Evolutionary conservation across 2,113 vertebrate genomes (phyloP), one percentile per base, ranked within the genome.

Genomic region (Pteruthius melanotis): DNA sequence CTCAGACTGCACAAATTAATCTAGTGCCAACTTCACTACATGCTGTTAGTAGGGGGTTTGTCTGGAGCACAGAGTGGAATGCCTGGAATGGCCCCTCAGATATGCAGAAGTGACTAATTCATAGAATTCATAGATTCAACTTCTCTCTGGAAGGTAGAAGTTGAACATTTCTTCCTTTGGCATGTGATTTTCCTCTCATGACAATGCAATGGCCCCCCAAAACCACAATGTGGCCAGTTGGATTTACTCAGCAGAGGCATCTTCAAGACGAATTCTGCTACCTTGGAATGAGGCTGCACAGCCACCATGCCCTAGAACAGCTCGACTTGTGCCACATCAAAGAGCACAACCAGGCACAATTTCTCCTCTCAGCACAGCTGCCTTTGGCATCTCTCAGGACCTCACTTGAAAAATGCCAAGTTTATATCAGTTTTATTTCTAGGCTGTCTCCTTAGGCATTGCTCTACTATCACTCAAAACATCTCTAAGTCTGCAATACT

Each of bases 311-410:
- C 45, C 31, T 33, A 50, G 31, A 79, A 31, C 11, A 33, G n/a
- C 18, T 71, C 4, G 0, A 26, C 6, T 13, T 54, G 28, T 76
- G 39, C 39, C 56, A 19, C 56, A 64, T 61, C 44, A 15, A 86
- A 71, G 9, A 59, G 18, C 66, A 37, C 0, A 0, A 21, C 15
- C 27, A 50, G 86, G 22, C 19, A 61, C 56, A 17, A 27, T 30
- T 27, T 22, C 40, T 56, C 15, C 50, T 57, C 37, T 40, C 37
- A 37, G 64, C 56, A 39, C 19, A 49, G 37, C 65, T 66, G n/a
- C 0, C 1, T 61, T 84, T 1, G 1, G 16, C 11, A 13, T 27
- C 60, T 49, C 60, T 57, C 57, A 68, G 39, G 31, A 20, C 20
- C 53, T 66, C 22, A 13, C 56, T 37, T 40, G 39, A 54, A 85